A percentile compares a stretch with the other conserved stretches of the same genome.
Conservation (phyloP, 2,797 vertebrate species). For the Benthosema pterotum region DNA sequence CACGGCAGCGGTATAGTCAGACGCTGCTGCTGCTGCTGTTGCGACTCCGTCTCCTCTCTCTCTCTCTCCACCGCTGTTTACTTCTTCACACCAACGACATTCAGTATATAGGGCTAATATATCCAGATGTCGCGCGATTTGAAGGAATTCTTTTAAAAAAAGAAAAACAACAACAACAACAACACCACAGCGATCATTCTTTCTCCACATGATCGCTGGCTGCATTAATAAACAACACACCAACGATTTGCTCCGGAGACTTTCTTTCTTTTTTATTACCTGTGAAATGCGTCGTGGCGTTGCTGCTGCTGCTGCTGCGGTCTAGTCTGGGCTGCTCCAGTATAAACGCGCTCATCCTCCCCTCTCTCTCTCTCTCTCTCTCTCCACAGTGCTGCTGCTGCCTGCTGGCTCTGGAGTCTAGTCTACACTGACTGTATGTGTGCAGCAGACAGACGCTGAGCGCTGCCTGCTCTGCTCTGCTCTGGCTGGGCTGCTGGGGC, state of each 20-base stretch:
- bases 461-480: too few species aligned
- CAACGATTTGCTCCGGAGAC: conserved; percentile 1
- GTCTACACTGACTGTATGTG: too few species aligned
- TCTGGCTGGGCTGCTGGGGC: too few species aligned
- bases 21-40: conserved; percentile 23
- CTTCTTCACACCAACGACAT: conserved; percentile 21
- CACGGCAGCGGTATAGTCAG: conserved; percentile 30
- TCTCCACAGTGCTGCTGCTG: too few species aligned
- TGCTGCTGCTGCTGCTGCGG: too few species aligned
- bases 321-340: conserved; percentile 39
- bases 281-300: conserved; percentile 59
- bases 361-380: too few species aligned
- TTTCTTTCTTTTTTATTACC: conserved; percentile 54
- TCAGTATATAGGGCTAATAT: too few species aligned
- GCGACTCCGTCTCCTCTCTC: conserved; percentile 32
- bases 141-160: conserved; percentile 12
- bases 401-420: too few species aligned
- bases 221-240: not conserved
- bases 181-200: too few species aligned
- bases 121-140: conserved; percentile 4
- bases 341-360: conserved; percentile 29
- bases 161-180: too few species aligned
- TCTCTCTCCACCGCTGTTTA: conserved; percentile 35
- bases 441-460: too few species aligned
- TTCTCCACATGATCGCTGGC: too few species aligned